A percentile compares a stretch with the other conserved stretches of the same genome.
Conservation (phyloP, 2,888 invertebrate species). For the Sthenelais limicola region DNA sequence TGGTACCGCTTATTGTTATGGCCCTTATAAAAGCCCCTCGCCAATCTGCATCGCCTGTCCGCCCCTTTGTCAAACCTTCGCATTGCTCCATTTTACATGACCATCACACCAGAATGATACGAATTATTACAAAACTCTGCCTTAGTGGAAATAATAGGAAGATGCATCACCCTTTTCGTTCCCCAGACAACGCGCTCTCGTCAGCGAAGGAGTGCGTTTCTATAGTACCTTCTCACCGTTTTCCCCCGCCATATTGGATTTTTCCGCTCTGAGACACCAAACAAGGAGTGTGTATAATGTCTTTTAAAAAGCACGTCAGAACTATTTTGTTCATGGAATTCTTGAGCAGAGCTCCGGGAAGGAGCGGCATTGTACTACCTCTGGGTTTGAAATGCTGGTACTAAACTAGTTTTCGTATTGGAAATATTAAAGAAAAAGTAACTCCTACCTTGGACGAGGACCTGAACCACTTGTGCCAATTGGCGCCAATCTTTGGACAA, state of each 20-base stretch:
- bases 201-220: neutral
- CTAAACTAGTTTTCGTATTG: no score
- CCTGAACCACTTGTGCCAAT: no score
- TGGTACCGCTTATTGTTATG: conserved; percentile 8
- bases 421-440: no score
- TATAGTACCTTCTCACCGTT: neutral
- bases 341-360: no score
- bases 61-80: neutral
- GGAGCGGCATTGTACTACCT: no score
- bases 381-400: no score
- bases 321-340: no score
- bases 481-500: no score
- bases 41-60: conserved; percentile 3
- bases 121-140: conserved; percentile 35
- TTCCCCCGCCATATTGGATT: conserved; percentile 32
- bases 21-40: neutral
- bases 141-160: neutral
- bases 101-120: conserved; percentile 8
- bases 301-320: no score
- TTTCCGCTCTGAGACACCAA: no score
- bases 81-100: neutral
- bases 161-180: neutral
- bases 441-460: no score
- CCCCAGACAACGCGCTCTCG: neutral
- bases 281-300: no score